A percentile compares a stretch with the other conserved stretches of the same genome.
Evolutionary conservation across 2,113 vertebrate species (phyloP).

Genomic region (Callaeas wilsoni): DNA sequence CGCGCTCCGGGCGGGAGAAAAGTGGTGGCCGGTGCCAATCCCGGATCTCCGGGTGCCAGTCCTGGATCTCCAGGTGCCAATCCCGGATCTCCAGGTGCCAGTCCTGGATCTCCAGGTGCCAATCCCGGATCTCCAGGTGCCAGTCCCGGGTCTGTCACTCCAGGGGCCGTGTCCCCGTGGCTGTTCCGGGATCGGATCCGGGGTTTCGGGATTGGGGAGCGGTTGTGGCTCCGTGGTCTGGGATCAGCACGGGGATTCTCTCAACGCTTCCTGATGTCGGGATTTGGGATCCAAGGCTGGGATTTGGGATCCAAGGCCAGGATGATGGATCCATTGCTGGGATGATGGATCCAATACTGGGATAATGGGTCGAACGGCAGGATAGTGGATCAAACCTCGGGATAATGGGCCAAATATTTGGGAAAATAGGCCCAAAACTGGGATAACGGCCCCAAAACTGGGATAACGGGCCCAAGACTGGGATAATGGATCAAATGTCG

Average conservation of each 20-base stretch:
- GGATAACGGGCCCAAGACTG: background rate
- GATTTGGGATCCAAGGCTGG: background rate
- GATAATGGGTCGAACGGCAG: too few relatives aligned
- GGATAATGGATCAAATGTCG: rapidly evolving
- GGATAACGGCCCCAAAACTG: background rate
- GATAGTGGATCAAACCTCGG: rapidly evolving
- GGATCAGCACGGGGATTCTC: background rate
- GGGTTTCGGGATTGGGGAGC: background rate
- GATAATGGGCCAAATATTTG: background rate
- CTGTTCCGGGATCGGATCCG: background rate
- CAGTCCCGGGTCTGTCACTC: background rate
- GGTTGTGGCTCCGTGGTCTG: background rate
- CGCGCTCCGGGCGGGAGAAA: background rate
- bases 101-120: background rate
- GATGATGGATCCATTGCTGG: too few relatives aligned
- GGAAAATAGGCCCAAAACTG: background rate
- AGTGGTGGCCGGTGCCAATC: background rate
- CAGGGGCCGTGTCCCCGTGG: background rate
- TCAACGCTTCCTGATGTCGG: background rate
- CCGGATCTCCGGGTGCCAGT: background rate
- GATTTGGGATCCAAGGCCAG: background rate
- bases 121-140: background rate
- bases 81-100: background rate
- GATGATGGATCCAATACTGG: too few relatives aligned
- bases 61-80: background rate